Evolutionary conservation across 2,113 vertebrate species (phyloP).

Genomic region (Cygnus buccinator): DNA sequence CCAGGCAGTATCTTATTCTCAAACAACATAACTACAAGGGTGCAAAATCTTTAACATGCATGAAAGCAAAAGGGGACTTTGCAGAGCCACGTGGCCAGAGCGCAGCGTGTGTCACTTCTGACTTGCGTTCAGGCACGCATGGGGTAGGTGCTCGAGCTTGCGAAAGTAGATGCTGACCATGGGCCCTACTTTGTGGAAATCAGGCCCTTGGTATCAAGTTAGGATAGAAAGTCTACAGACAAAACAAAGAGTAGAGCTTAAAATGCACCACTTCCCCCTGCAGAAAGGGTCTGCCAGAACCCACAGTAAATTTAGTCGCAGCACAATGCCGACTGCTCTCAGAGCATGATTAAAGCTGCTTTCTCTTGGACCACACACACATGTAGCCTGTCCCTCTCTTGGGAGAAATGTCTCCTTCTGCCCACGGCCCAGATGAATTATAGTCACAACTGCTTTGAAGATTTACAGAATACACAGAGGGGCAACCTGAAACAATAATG

Average conservation of each 20-base stretch:
- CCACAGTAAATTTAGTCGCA: conserved; percentile 64
- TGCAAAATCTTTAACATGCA: neutral
- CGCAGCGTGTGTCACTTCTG: neutral
- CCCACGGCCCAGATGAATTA: conserved; percentile 52
- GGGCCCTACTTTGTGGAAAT: conserved; percentile 18
- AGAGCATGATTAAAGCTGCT: conserved; percentile 51
- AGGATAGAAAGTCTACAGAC: conserved; percentile 45
- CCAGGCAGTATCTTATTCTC: neutral
- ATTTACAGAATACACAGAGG: conserved; percentile 57
- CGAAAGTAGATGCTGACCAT: conserved; percentile 35
- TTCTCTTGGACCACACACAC: conserved; percentile 68
- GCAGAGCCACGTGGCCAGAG: neutral
- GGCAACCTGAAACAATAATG: conserved; percentile 46
- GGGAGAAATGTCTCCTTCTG: conserved; percentile 58
- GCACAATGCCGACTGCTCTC: conserved; percentile 62
- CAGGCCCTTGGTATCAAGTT: neutral
- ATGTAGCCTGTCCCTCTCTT: conserved; percentile 34
- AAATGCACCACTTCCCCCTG: conserved; percentile 36
- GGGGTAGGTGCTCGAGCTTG: neutral
- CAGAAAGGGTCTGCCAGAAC: conserved; percentile 46
- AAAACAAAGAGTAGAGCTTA: conserved; percentile 64
- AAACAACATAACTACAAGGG: neutral
- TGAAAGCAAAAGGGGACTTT: neutral
- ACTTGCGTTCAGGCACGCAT: neutral
- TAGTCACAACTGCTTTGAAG: conserved; percentile 57